Evolutionary conservation across 2,888 invertebrate genomes (phyloP).

Genomic region (Cosmopolites sordidus): DNA sequence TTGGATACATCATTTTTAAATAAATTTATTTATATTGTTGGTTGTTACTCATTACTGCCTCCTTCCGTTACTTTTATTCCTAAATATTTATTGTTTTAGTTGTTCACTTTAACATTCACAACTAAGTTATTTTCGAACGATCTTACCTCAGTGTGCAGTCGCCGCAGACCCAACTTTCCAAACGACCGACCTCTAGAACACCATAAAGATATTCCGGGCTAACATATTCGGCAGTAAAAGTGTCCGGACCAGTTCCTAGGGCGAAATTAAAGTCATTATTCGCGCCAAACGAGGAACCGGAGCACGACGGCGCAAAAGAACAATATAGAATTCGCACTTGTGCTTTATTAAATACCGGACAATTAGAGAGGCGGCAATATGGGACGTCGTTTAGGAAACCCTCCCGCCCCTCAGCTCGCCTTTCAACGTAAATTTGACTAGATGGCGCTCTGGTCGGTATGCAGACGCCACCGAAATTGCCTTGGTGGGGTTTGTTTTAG

Average conservation of each 20-base stretch:
- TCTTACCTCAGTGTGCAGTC: neutral
- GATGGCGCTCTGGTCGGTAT: neutral
- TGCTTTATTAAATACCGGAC: constrained; percentile 34
- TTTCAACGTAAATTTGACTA: neutral
- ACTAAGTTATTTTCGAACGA: too few relatives aligned
- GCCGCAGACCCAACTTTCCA: neutral
- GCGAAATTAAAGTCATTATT: neutral
- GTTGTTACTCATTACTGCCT: too few relatives aligned
- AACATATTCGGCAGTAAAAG: constrained; percentile 25
- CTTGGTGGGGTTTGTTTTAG: too few relatives aligned
- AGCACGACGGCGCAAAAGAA: constrained; percentile 2
- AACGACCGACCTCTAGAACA: neutral
- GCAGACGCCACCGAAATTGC: too few relatives aligned
- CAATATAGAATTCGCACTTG: constrained; percentile 32
- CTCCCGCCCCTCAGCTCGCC: too few relatives aligned
- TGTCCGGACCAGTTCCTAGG: constrained; percentile 3
- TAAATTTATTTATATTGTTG: too few relatives aligned
- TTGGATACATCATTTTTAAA: too few relatives aligned
- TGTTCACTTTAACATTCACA: too few relatives aligned
- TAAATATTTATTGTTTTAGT: too few relatives aligned
- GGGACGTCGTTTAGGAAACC: too few relatives aligned
- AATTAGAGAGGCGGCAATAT: neutral
- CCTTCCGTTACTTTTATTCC: too few relatives aligned
- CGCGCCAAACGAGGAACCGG: neutral
- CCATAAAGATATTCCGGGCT: constrained; percentile 19